Percentiles rank a stretch among this genome's conserved stretches.
These are phyloP conservation scores for Sebastes steindachneri DNA, from an alignment of 2,797 vertebrate species.

Conservation along the genomic window DNA sequence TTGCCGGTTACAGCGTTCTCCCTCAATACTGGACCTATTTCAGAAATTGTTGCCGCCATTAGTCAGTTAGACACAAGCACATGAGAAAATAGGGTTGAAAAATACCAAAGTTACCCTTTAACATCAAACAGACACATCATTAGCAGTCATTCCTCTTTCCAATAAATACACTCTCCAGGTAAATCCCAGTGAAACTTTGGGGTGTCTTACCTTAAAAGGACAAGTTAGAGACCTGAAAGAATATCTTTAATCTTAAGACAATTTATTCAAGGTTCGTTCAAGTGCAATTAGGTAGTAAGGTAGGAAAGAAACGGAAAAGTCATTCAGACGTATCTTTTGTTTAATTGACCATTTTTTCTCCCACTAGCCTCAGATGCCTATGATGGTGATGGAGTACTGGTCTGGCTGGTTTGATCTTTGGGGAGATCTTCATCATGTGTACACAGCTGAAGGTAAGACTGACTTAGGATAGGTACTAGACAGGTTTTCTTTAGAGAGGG, in stretches of 20 bases:
- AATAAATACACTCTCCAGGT: background rate
- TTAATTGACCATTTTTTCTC: background rate
- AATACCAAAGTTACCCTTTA: background rate
- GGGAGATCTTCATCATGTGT: slow-evolving; percentile 90
- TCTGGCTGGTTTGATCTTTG: slow-evolving; percentile 95
- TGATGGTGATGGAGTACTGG: slow-evolving; percentile 98
- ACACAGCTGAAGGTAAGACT: slow-evolving; percentile 88
- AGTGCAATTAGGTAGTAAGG: background rate
- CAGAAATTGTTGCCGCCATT: too few species aligned
- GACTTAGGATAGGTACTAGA: background rate
- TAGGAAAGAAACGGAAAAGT: background rate
- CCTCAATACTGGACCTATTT: too few species aligned
- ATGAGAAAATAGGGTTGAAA: too few species aligned
- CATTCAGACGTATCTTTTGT: background rate
- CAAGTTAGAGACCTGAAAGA: background rate
- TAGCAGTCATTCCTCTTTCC: background rate
- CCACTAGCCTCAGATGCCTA: slow-evolving; percentile 86
- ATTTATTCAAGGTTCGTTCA: background rate
- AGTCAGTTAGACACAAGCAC: too few species aligned
- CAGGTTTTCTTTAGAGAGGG: background rate
- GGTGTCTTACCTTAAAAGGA: background rate
- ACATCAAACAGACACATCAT: background rate
- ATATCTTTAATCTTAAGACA: background rate
- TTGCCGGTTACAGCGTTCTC: too few species aligned
- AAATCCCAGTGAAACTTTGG: background rate